Evolutionary conservation across 2,797 vertebrate genomes (phyloP).

Genomic region (Falco columbarius): DNA sequence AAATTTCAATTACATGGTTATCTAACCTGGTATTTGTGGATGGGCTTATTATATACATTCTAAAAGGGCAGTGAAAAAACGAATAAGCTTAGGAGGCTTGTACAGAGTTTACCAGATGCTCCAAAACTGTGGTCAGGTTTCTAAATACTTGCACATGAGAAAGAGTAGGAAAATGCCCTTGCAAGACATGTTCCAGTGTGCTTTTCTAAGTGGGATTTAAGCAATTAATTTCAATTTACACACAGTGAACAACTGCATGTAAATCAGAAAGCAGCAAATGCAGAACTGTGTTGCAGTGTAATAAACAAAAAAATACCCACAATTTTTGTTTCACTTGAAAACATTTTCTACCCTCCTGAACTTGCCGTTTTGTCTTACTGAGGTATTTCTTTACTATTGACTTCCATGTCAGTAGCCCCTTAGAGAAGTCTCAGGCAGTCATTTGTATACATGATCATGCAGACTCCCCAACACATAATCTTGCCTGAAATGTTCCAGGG

Average conservation of each 20-base stretch:
- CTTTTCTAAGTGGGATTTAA: neutral
- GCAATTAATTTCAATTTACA: neutral
- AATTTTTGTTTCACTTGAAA: neutral
- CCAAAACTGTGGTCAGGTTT: neutral
- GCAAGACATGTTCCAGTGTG: neutral
- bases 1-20: neutral
- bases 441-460: neutral
- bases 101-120: neutral
- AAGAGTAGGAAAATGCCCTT: neutral
- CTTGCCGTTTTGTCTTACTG: neutral
- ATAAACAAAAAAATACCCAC: fast-evolving
- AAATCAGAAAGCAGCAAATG: neutral
- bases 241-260: neutral
- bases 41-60: neutral
- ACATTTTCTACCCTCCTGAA: neutral
- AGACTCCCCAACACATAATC: neutral
- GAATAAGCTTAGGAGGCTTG: neutral
- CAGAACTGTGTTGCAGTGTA: neutral
- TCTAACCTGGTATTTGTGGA: neutral
- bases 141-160: neutral
- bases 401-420: neutral
- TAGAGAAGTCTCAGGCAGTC: neutral
- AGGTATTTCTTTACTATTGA: neutral
- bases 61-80: neutral
- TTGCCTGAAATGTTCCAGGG: neutral